Evolutionary conservation across 2,797 vertebrate species (phyloP).

Genomic region (Brotula barbata): DNA sequence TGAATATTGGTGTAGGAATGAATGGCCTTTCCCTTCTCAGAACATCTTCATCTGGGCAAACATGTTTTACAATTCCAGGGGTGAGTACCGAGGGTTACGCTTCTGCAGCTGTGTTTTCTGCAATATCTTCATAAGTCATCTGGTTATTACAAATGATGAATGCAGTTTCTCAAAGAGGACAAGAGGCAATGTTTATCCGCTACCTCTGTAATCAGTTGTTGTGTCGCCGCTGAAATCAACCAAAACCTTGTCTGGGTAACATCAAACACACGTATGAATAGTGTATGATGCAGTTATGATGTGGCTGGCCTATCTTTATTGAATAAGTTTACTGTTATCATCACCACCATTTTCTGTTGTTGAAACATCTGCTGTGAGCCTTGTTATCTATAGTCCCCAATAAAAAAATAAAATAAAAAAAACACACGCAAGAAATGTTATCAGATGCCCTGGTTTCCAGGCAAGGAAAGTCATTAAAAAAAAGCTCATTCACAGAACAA

Average conservation of each 20-base stretch:
- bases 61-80: conserved; percentile 69
- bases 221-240: conserved; percentile 7
- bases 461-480: conserved; percentile 95
- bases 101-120: conserved; percentile 17
- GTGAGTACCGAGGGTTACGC: conserved; percentile 44
- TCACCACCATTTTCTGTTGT: conserved; percentile 67
- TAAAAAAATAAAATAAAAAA: conserved; percentile 37
- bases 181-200: conserved; percentile 14
- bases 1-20: conserved; percentile 50
- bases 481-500: conserved; percentile 99
- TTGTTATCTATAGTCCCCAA: conserved; percentile 63
- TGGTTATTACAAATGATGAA: not conserved
- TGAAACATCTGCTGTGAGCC: conserved; percentile 60
- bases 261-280: conserved; percentile 9
- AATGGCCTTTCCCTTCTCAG: conserved; percentile 66
- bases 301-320: conserved; percentile 3
- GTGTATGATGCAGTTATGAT: conserved; percentile 5
- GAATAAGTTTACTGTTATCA: conserved; percentile 52
- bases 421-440: conserved; percentile 81
- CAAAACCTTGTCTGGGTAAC: conserved; percentile 1
- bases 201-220: conserved; percentile 46
- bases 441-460: conserved; percentile 96
- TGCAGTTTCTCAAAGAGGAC: conserved; percentile 20
- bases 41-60: conserved; percentile 62
- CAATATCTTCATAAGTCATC: conserved; percentile 22